Evolutionary conservation across 2,797 vertebrate genomes (phyloP).

Genomic region (Chaenodraco wilsoni): DNA sequence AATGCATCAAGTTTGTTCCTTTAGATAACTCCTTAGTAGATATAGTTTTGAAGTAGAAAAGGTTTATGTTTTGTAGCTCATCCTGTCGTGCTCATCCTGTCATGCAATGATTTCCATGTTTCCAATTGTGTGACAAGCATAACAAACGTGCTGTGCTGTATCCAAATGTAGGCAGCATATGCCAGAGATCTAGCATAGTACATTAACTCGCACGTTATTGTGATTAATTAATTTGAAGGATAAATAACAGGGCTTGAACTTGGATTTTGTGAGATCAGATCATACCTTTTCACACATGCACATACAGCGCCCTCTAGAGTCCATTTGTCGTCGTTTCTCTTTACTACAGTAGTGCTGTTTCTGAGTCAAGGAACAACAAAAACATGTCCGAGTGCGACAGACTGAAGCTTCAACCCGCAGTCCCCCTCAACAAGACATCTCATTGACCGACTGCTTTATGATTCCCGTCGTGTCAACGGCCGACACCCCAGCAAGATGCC

Average conservation of each 20-base stretch:
- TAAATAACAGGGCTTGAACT: too few relatives aligned
- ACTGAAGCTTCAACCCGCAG: constrained; percentile 36
- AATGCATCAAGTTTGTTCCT: not conserved
- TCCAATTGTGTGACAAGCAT: not conserved
- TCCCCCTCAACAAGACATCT: constrained; percentile 40
- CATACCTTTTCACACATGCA: not conserved
- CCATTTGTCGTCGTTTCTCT: not conserved
- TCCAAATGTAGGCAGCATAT: not conserved
- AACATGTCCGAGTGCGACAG: constrained; percentile 74
- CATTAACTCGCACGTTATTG: not conserved
- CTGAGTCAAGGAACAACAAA: constrained; percentile 64
- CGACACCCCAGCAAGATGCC: constrained; percentile 83
- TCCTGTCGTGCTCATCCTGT: too few relatives aligned
- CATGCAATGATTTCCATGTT: not conserved
- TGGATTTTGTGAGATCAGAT: too few relatives aligned
- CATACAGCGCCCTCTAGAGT: constrained; percentile 64
- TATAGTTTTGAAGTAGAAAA: not conserved
- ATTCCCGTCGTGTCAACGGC: constrained; percentile 70
- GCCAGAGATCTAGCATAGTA: not conserved
- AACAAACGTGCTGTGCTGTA: not conserved
- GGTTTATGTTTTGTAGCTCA: not conserved
- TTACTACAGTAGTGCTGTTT: constrained; percentile 31
- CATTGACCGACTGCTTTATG: constrained; percentile 74
- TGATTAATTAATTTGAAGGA: not conserved
- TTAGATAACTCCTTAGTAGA: not conserved